These are phyloP conservation scores for Temnothorax rugatulus DNA, from an alignment of 2,888 invertebrate genomes.

Conservation along the genomic window DNA sequence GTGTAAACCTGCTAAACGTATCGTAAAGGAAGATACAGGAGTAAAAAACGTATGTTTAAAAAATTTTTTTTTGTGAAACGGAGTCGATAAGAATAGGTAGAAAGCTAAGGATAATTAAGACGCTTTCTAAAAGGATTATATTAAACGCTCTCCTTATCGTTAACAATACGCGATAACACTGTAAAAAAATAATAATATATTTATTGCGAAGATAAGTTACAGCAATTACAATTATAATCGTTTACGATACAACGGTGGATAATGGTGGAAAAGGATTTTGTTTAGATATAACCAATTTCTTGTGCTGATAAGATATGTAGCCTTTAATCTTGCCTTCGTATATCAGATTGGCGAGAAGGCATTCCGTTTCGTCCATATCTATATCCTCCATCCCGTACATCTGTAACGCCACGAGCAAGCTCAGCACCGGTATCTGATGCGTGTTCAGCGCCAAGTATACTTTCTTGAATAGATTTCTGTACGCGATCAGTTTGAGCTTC, in stretches of 20 bases:
- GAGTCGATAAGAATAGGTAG: too few species aligned
- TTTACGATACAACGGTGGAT: slow-evolving; percentile 87
- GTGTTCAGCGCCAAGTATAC: slow-evolving; percentile 92
- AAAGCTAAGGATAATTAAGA: too few species aligned
- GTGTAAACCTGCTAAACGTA: too few species aligned
- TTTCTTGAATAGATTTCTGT: slow-evolving; percentile 98
- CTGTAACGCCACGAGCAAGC: slow-evolving; percentile 93
- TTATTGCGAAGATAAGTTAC: slow-evolving; percentile 20
- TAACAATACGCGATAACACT: background rate
- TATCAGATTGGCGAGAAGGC: slow-evolving; percentile 98
- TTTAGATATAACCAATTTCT: slow-evolving; percentile 98
- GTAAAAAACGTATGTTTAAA: background rate
- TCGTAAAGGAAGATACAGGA: too few species aligned
- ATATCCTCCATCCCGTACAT: slow-evolving; percentile 94
- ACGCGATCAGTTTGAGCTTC: slow-evolving; percentile 97
- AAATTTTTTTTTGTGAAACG: background rate
- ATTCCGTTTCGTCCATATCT: slow-evolving; percentile 97
- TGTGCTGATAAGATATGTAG: slow-evolving; percentile 98
- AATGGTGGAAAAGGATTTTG: slow-evolving; percentile 97
- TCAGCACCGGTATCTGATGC: slow-evolving; percentile 95
- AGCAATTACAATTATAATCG: slow-evolving; percentile 26
- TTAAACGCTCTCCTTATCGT: too few species aligned
- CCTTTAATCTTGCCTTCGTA: slow-evolving; percentile 99
- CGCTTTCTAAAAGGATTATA: too few species aligned
- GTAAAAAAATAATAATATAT: slow-evolving; percentile 31